Evolutionary conservation across 2,888 invertebrate genomes (phyloP), one percentile per base, ranked within the genome.

Genomic region (Shargacucullia verbasci): DNA sequence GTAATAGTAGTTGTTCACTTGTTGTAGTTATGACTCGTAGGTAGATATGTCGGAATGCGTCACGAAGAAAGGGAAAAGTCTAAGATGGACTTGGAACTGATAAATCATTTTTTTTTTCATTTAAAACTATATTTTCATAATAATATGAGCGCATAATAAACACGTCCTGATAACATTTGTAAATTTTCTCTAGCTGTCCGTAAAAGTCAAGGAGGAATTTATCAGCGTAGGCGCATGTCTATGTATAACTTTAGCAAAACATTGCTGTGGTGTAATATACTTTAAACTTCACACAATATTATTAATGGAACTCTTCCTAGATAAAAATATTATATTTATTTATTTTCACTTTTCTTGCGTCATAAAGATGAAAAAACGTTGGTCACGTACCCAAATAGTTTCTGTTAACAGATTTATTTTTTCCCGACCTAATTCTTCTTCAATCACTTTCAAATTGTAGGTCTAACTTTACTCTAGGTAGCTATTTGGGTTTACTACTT

Each of bases 341-440:
- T 68, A 70, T 59, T 70, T 70, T 52, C 73, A 70, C 41, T 44
- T 48, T 41, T 31, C 46, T 50, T 73, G 50, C 70, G 59, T 70
- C 74, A 57, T 38, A 34, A 39, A 10, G 66, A 40, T 14, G 38
- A 7, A 35, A 46, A 37, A 34, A 7, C 11, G n/a, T n/a, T n/a
- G n/a, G n/a, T n/a, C n/a, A n/a, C 1, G 33, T 14, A 47, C 27
- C 9, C 15, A 6, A 15, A 20, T 43, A 14, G 2, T 27, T 48
- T 41, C n/a, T 34, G 74, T 47, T 58, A 58, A 73, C 41, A 57
- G 52, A 27, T 57, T 56, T 43, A 63, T 69, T 69, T 55, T 29
- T 49, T 40, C 43, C 55, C 43, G 56, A 55, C 56, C 47, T 7
- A 38, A 49, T 52, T 55, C 31, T 10, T 41, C 14, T n/a, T 1